Evolutionary conservation across 2,113 vertebrate genomes (phyloP), one percentile per base, ranked within the genome.

Genomic region (Anoplopoma fimbria): DNA sequence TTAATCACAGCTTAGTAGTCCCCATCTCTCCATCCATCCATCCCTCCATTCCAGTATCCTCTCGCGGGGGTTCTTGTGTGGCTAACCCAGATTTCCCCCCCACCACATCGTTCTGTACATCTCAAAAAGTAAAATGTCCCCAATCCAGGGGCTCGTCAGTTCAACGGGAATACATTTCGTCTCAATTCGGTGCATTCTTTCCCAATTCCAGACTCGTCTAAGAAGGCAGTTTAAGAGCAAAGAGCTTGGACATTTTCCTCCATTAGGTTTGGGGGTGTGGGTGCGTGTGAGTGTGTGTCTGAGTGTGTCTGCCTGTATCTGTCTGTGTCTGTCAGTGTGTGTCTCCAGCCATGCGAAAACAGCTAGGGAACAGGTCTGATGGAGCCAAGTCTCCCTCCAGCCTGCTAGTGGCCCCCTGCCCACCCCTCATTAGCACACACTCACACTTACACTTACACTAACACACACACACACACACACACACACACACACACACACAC

Each of bases 1-100:
- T 91, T 94, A 92, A 93, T 91, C 87, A 91, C 90, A 91, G 90
- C 64, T 92, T 89, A 92, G 84, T 83, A 69, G 72, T 85, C 87
- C 84, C 83, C 78, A 90, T 90, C 88, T 75, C 33, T 87, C 82
- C 81, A 34, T 57, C 85, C 80, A 36, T 79, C 88, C 79, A 75
- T 84, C 75, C 87, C 67, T 86, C 82, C 57, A 27, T 88, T 70
- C 58, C 79, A n/a, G 42, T 27, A 62, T 83, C 55, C 75, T 89
- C 86, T 90, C 71, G 9, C 34, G 73, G 77, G 79, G 74, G 65
- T 69, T 87, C 77, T 78, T 78, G 75, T 82, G 71, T 79, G 75
- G 78, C 75, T 82, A 89, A 90, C 90, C 86, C 79, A 91, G 81
- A 88, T 89, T 85, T 15, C 51, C 51, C 49, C 6, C 67, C 33